Evolutionary conservation across 2,797 vertebrate genomes (phyloP), one percentile per base, ranked within the genome.

Genomic region (Molossus molossus): DNA sequence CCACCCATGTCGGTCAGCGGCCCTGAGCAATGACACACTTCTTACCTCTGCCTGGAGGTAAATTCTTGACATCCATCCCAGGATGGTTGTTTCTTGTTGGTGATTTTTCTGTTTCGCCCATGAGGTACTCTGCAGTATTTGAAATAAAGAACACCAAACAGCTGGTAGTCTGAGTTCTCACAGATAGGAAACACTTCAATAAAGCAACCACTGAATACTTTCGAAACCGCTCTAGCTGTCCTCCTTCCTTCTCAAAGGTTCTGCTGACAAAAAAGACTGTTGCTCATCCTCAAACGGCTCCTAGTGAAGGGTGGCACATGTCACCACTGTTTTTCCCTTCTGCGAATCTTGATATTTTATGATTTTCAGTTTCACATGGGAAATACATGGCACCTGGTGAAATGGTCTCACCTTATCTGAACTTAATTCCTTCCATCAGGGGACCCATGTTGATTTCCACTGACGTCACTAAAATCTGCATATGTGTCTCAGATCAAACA

Each of bases 321-420:
- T 81, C 6, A 48, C 69, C 81, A 85, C 48, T n/a, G 62, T 79
- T 48, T 84, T 73, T 45, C 50, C 14, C 48, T 55, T 55, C 75
- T 25, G 48, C 65, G 87, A 64, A 73, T 72, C 87, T 77, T 85
- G n/a, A 50, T 50, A 70, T 88, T 90, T 86, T 70, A 37, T 6
- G 62, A 80, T 72, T 76, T 50, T 64, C 20, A 94, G 37, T 87
- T 33, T 33, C 33, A 70, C 33, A 23, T 60, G 62, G 25, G 48
- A 89, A 87, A 53, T 58, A 21, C 7, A 58, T 29, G 55, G 72
- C 80, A 84, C 67, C 60, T 95, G 67, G 33, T 87, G 57, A 90
- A 57, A 95, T 72, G 87, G 91, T 72, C 90, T 82, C 9, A 72
- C 27, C 50, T 55, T 96, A 14, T 95, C 25, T 95, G 79, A 91